Conservation (phyloP, 2,888 invertebrate genomes). For the Caenorhabditis parvicauda region DNA sequence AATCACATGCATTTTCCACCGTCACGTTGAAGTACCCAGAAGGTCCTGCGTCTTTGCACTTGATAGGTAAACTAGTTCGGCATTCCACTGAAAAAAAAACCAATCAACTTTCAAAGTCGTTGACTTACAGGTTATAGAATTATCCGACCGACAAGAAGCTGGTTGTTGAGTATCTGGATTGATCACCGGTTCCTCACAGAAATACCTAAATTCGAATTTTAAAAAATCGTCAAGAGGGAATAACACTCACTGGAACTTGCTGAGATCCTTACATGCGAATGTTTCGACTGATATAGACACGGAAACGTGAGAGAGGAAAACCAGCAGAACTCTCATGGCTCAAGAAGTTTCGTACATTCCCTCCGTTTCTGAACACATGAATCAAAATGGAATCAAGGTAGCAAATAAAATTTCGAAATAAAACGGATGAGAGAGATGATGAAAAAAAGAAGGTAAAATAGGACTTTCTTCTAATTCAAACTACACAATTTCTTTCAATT, state of each 20-base stretch:
- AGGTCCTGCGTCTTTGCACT: conserved; percentile 22
- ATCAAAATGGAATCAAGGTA: too few relatives aligned
- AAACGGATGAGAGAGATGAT: too few relatives aligned
- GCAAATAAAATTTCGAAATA: too few relatives aligned
- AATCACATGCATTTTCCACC: conserved; percentile 34
- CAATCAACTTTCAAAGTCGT: background rate
- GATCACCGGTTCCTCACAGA: conserved; percentile 23
- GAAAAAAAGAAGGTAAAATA: too few relatives aligned
- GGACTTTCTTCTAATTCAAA: too few relatives aligned
- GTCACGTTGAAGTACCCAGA: conserved; percentile 20
- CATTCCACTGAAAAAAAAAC: conserved; percentile 21
- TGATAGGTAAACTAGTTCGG: conserved; percentile 10
- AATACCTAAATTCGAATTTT: conserved; percentile 26
- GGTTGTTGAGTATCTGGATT: conserved; percentile 42
- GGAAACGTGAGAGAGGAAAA: too few relatives aligned
- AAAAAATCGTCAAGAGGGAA: background rate
- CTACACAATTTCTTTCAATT: too few relatives aligned
- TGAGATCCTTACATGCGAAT: background rate
- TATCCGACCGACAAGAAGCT: conserved; percentile 39
- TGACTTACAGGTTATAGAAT: conserved; percentile 39
- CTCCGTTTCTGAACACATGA: too few relatives aligned
- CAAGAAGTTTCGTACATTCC: too few relatives aligned
- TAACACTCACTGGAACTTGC: background rate
- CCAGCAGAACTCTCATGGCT: too few relatives aligned
- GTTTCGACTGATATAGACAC: too few relatives aligned